These are phyloP conservation scores for Bombyx huttoni DNA, from an alignment of 2,888 invertebrate species.

Conservation along the genomic window DNA sequence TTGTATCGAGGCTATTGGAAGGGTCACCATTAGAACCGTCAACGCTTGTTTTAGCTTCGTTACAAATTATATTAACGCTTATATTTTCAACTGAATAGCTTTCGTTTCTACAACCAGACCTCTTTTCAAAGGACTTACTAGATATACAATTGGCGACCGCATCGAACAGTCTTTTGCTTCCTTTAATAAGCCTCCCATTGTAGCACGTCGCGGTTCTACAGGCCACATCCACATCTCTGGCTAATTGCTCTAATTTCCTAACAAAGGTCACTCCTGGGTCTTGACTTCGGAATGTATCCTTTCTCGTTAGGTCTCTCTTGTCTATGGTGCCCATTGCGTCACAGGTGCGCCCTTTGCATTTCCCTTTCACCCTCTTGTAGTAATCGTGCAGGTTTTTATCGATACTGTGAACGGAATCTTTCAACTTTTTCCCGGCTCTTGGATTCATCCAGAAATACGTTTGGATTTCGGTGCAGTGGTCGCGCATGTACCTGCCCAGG, in stretches of 20 bases:
- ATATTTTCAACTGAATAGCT: conserved; percentile 41
- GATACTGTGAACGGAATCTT: conserved; percentile 37
- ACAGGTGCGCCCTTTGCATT: conserved; percentile 42
- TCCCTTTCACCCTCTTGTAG: conserved; percentile 43
- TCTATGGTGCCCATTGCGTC: conserved; percentile 34
- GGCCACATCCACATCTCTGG: conserved; percentile 20
- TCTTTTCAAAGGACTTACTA: conserved; percentile 9
- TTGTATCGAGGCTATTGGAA: neutral
- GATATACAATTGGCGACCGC: conserved; percentile 17
- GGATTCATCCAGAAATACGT: conserved; percentile 54
- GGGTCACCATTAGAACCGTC: neutral
- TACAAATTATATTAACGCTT: conserved; percentile 45
- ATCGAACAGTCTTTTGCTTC: conserved; percentile 16
- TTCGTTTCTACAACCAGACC: conserved; percentile 6
- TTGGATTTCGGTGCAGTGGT: conserved; percentile 55
- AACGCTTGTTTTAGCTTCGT: conserved; percentile 12
- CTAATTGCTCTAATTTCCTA: conserved; percentile 15
- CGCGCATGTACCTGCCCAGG: conserved; percentile 39
- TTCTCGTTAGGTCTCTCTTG: conserved; percentile 21
- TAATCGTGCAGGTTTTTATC: conserved; percentile 40
- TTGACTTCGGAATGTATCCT: conserved; percentile 7
- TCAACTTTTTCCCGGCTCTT: conserved; percentile 38
- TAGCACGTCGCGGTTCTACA: conserved; percentile 12
- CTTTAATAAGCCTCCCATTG: conserved; percentile 15
- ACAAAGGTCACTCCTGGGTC: conserved; percentile 9